These are phyloP conservation scores for Adelphocoris suturalis DNA, from an alignment of 2,888 invertebrate species.

Conservation along the genomic window DNA sequence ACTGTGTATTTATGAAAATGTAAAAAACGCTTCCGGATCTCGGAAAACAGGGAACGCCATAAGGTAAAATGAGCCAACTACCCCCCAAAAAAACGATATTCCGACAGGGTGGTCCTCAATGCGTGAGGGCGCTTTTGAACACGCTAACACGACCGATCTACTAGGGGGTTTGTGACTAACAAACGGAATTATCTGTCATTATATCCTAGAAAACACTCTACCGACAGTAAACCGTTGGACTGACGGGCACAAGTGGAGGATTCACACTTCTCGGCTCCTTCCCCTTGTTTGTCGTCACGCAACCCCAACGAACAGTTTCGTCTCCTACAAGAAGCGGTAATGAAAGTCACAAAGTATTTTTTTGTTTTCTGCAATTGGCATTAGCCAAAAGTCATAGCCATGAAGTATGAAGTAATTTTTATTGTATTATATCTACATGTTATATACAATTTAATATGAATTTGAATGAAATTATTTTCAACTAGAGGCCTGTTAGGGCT, in stretches of 20 bases:
- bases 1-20: too few species aligned
- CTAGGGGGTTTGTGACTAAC: slow-evolving; percentile 6
- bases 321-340: not conserved
- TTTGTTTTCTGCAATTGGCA: too few species aligned
- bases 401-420: too few species aligned
- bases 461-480: too few species aligned
- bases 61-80: not conserved
- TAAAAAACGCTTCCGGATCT: too few species aligned
- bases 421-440: too few species aligned
- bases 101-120: not conserved
- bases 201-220: not conserved
- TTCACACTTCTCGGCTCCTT: slow-evolving; percentile 8
- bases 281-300: not conserved
- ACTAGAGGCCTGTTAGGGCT: too few species aligned
- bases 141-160: not conserved
- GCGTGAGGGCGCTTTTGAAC: not conserved
- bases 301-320: slow-evolving; percentile 5
- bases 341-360: not conserved
- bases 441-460: too few species aligned
- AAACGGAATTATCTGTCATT: slow-evolving; percentile 46
- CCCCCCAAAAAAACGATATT: slow-evolving; percentile 9
- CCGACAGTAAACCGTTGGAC: not conserved
- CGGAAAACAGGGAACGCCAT: too few species aligned
- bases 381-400: too few species aligned
- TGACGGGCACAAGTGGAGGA: slow-evolving; percentile 37